Evolutionary conservation across 2,113 vertebrate genomes (phyloP), one percentile per base, ranked within the genome.

Genomic region (Eira barbara): DNA sequence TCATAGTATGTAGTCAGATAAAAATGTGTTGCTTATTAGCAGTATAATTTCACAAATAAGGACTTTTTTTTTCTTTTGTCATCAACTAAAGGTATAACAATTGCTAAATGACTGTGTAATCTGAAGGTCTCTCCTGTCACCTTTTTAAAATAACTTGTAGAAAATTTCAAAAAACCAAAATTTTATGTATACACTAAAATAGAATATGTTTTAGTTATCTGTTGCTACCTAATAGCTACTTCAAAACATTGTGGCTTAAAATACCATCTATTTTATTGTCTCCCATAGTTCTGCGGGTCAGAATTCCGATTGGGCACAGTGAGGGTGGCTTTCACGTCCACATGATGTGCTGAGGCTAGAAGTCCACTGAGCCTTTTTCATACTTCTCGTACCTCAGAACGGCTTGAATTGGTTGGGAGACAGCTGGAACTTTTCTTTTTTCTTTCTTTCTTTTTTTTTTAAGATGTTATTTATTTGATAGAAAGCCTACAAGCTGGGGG

Each of bases 191-290:
- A 79, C 12, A n/a, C 2, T 61, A 52, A 92, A 71, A 69, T 42
- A 92, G 21, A 95, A 78, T 78, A 8, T 95, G 20, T 55, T 42
- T 88, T 47, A n/a, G 42, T 69, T 92, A 15, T 79, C 27, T 73
- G 0, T 81, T 96, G 52, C 55, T 78, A 39, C 29, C 27, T 83
- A 74, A 59, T 29, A 76, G 55, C 39, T 74, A 45, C 45, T 4
- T 55, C 36, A 85, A 80, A 94, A 76, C n/a, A 39, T 92, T 45
- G 20, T 91, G 59, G 55, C 45, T 88, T 86, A 95, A 96, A 94
- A 59, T 88, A 84, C 71, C 34, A 84, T 65, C 39, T 21, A 27
- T 87, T 78, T 65, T 83, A 76, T 96, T 85, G 47, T 69, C 65
- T 94, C 27, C 18, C 61, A 71, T 45, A 52, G 42, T 91, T 96